Evolutionary conservation across 2,797 vertebrate genomes (phyloP), one percentile per base, ranked within the genome.

Genomic region (Onychomys leucogaster): DNA sequence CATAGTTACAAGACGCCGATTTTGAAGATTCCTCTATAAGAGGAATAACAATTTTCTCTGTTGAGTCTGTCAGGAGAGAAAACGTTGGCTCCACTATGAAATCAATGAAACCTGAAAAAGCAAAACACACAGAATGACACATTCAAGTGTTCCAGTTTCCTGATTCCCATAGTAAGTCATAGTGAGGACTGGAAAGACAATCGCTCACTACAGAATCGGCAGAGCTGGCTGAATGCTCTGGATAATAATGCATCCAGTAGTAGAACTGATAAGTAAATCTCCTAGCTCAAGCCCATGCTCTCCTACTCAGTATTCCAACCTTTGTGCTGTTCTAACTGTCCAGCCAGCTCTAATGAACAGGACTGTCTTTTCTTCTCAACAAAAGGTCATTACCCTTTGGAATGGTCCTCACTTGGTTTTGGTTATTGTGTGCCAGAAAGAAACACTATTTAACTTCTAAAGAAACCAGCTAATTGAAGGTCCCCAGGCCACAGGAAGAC

Each of bases 51-150:
- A 99, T 99, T 99, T 99, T 99, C 98, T 99, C 99, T 95, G 99
- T 99, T 37, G 99, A 99, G 98, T 99, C 99, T 27, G 99, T 99
- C 97, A 99, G 99, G 95, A 99, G 99, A 92, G 99, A 99, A 99
- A 99, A 99, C 0, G 99, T 99, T 73, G 99, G 99, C 98, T 99
- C 99, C 96, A 99, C 99, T 69, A 99, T 99, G 98, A 99, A 99
- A 98, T 99, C 99, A 90, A 99, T 99, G 98, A 99, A 99, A 96
- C 99, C 99, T 99, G 97, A 80, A 96, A 90, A 27, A 7, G 57
- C 80, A 82, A 77, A 82, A 23, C 1, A 55, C 19, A 61, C 1
- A 46, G 43, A 82, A 6, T 80, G 5, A 94, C 55, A 88, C 97
- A 94, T 92, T 34, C 23, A 97, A 87, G 41, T 77, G 86, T 90